These are phyloP conservation scores for Pelmatolapia mariae DNA, from an alignment of 2,113 vertebrate species.

Conservation along the genomic window DNA sequence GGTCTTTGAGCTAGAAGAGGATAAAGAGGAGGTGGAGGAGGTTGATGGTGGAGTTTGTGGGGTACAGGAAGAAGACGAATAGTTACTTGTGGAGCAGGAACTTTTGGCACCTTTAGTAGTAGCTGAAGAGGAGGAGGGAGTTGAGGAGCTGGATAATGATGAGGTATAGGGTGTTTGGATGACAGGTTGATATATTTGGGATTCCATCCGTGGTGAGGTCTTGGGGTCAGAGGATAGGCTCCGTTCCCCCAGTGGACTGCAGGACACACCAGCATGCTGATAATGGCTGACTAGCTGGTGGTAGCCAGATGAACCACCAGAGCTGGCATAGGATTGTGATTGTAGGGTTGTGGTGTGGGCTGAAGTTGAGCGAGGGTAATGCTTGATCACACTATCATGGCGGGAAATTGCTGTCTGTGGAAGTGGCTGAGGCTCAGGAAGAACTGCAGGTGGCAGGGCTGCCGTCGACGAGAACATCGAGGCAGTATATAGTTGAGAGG, in stretches of 20 bases:
- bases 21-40: conserved; percentile 59
- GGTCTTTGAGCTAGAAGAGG: conserved; percentile 68
- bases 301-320: conserved; percentile 78
- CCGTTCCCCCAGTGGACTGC: conserved; percentile 80
- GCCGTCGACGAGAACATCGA: conserved; percentile 79
- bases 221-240: conserved; percentile 70
- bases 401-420: conserved; percentile 76
- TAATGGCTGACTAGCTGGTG: conserved; percentile 77
- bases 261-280: conserved; percentile 70
- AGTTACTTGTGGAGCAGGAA: conserved; percentile 64
- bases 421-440: conserved; percentile 55
- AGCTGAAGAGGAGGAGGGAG: conserved; percentile 48
- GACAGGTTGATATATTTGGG: conserved; percentile 79
- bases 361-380: conserved; percentile 81
- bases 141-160: conserved; percentile 37
- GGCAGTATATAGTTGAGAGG: conserved; percentile 80
- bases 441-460: conserved; percentile 33
- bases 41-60: conserved; percentile 64
- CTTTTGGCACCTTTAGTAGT: conserved; percentile 52
- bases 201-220: conserved; percentile 54
- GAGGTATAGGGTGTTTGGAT: conserved; percentile 77
- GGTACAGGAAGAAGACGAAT: conserved; percentile 62
- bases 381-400: conserved; percentile 91
- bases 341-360: conserved; percentile 77
- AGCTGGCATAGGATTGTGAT: conserved; percentile 77